Evolutionary conservation across 2,888 invertebrate species (phyloP).

Genomic region (Agonopterix heracliana): DNA sequence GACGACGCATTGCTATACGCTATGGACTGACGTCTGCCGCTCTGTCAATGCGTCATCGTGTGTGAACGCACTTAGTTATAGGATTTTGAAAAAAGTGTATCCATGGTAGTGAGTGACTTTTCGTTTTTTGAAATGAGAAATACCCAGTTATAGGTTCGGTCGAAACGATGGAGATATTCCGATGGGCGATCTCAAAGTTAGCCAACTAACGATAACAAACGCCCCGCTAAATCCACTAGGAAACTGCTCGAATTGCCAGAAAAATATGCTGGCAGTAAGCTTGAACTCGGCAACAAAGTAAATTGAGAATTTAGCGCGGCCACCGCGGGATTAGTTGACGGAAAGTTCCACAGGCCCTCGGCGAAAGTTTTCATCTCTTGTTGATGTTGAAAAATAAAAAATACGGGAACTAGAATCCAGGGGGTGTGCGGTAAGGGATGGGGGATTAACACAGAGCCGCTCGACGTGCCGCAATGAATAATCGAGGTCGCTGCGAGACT

Average conservation of each 20-base stretch:
- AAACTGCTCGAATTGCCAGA: constrained; percentile 52
- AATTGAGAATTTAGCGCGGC: constrained; percentile 65
- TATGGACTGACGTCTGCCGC: too few relatives aligned
- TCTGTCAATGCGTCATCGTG: too few relatives aligned
- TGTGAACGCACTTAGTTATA: too few relatives aligned
- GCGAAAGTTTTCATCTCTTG: constrained; percentile 65
- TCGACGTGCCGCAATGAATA: constrained; percentile 44
- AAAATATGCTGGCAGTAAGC: constrained; percentile 66
- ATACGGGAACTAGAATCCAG: constrained; percentile 33
- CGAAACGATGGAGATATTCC: too few relatives aligned
- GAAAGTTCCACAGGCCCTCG: constrained; percentile 47
- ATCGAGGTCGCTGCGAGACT: constrained; percentile 33
- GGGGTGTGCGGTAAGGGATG: constrained; percentile 25
- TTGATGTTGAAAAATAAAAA: constrained; percentile 55
- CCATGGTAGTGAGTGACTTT: too few relatives aligned
- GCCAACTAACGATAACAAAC: constrained; percentile 58
- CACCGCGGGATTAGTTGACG: constrained; percentile 61
- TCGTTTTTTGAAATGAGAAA: too few relatives aligned
- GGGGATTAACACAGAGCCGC: constrained; percentile 35
- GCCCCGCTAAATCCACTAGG: constrained; percentile 50
- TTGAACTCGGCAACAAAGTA: constrained; percentile 59
- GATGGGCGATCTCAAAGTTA: constrained; percentile 26
- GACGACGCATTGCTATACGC: too few relatives aligned
- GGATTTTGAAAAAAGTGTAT: too few relatives aligned
- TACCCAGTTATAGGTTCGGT: too few relatives aligned